Conservation (phyloP, 2,113 vertebrate species). For the Tachysurus fulvidraco region DNA sequence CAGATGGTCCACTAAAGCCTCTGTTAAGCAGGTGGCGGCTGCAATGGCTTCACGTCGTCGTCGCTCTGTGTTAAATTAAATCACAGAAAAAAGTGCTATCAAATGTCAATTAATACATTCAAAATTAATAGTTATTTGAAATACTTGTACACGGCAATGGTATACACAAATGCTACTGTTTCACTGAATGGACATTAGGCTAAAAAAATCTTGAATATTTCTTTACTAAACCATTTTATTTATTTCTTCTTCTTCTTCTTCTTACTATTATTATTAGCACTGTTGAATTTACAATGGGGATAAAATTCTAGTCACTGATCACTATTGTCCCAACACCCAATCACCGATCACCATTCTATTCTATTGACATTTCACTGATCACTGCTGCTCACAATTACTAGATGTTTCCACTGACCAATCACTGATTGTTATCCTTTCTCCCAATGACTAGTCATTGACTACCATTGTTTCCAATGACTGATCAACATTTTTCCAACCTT, state of each 20-base stretch:
- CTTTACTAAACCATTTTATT: neutral
- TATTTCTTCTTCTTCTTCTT: too few species aligned
- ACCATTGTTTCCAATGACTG: neutral
- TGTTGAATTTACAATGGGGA: neutral
- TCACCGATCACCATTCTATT: neutral
- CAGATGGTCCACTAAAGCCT: constrained; percentile 91
- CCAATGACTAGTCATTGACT: neutral
- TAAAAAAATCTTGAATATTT: neutral
- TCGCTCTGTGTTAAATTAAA: constrained; percentile 71
- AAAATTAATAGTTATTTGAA: neutral
- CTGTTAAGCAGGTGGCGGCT: constrained; percentile 87
- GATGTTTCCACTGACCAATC: neutral
- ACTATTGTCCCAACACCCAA: neutral
- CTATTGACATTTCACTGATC: neutral
- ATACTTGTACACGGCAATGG: too few species aligned
- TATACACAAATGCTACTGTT: neutral
- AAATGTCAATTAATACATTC: neutral
- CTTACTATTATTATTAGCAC: neutral
- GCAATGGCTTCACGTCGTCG: constrained; percentile 85
- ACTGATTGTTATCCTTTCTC: neutral
- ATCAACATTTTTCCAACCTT: neutral
- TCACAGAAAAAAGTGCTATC: neutral
- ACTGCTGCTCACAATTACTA: neutral
- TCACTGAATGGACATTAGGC: neutral
- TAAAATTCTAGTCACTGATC: neutral